These are phyloP conservation scores for Scaptomyza caliginosa DNA, from an alignment of 2,888 invertebrate species.

Conservation along the genomic window DNA sequence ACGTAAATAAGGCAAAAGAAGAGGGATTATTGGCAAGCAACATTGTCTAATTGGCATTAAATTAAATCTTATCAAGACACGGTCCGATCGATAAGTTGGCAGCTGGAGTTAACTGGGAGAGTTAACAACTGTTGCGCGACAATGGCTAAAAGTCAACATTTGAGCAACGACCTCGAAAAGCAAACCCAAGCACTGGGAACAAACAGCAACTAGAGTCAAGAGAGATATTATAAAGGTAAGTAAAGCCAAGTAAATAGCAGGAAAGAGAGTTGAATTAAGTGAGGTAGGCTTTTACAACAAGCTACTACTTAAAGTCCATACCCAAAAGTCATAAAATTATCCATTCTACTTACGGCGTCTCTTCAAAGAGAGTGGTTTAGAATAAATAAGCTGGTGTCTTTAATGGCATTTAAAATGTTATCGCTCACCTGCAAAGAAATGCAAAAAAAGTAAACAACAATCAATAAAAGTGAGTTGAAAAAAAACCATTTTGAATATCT, in stretches of 20 bases:
- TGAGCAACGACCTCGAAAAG: conserved; percentile 12
- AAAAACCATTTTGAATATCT: conserved; percentile 13
- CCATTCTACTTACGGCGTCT: conserved; percentile 31
- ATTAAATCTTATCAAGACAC: conserved; percentile 47
- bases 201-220: conserved; percentile 41
- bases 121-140: conserved; percentile 31
- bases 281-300: too few relatives aligned
- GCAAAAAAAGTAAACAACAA: conserved; percentile 48
- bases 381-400: background rate
- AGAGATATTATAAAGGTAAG: background rate
- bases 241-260: too few relatives aligned
- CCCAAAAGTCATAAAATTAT: too few relatives aligned
- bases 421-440: conserved; percentile 71
- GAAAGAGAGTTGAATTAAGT: too few relatives aligned
- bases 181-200: too few relatives aligned
- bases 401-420: conserved; percentile 20
- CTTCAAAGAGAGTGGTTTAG: background rate
- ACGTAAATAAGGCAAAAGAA: conserved; percentile 27
- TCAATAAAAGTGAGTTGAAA: conserved; percentile 55
- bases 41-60: conserved; percentile 61
- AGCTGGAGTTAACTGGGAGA: background rate
- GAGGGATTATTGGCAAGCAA: conserved; percentile 5
- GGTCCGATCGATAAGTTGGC: background rate
- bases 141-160: conserved; percentile 44
- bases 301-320: background rate